Conservation (phyloP, 2,113 vertebrate species). For the Caracal caracal region DNA sequence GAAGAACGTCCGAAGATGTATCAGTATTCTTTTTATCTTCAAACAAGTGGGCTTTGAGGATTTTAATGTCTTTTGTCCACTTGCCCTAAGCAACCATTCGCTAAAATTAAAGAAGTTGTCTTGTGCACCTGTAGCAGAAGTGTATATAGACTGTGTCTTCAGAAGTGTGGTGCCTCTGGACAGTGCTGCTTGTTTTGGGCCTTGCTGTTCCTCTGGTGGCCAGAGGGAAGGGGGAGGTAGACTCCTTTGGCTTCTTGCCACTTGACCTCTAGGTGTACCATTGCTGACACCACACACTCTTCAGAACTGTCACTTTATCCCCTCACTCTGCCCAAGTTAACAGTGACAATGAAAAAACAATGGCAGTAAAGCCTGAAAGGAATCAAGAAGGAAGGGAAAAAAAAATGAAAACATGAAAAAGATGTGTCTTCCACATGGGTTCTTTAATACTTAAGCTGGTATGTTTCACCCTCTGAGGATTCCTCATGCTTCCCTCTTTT, state of each 20-base stretch:
- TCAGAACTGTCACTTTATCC: rapidly evolving
- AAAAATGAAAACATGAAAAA: background rate
- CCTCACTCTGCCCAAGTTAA: background rate
- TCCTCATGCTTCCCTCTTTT: background rate
- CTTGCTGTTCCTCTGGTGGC: too few relatives aligned
- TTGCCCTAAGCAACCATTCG: background rate
- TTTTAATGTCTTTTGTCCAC: background rate
- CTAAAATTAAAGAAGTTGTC: background rate
- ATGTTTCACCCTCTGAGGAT: background rate
- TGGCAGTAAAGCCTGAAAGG: background rate
- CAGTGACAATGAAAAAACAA: background rate
- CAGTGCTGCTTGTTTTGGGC: background rate
- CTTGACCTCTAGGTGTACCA: background rate
- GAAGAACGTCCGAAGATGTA: background rate
- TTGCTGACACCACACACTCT: too few relatives aligned
- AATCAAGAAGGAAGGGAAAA: background rate
- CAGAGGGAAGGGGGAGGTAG: background rate
- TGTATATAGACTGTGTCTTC: rapidly evolving
- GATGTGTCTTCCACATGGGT: rapidly evolving
- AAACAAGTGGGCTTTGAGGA: background rate
- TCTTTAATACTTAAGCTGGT: background rate
- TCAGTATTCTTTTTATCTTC: background rate
- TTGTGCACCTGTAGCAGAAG: rapidly evolving
- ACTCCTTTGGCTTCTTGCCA: background rate
- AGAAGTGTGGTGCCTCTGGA: background rate